Evolutionary conservation across 2,113 vertebrate genomes (phyloP), one percentile per base, ranked within the genome.

Genomic region (Engystomops pustulosus): DNA sequence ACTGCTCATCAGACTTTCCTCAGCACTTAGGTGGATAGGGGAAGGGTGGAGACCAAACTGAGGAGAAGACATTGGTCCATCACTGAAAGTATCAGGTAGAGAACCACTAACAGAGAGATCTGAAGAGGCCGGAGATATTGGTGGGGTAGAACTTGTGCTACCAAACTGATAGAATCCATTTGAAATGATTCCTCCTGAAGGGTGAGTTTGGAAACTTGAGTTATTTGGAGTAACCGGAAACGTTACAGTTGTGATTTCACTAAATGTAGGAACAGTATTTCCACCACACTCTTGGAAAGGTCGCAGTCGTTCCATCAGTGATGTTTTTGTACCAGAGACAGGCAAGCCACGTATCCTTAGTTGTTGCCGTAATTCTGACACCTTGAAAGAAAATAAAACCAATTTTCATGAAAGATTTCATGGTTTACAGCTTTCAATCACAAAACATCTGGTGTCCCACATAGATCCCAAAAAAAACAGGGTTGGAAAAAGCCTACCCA

Each of bases 361-460:
- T 89, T 99, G 97, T 89, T 99, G 98, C 77, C 98, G 93, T 74
- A 99, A 91, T 84, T 99, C 98, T 0, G 98, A 98, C 3, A 99
- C 98, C 98, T 99, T 17, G 1, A 55, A 72, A 72, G 23, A 34
- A 1, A 14, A 9, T 36, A 49, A 51, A 34, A 81, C 7, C 2
- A 49, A 76, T 10, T 32, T n/a, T 32, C 14, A 67, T 67, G 3
- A 67, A 67, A 36, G 32, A 36, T 12, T 3, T 62, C 30, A 32
- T 67, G 30, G 27, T 9, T 14, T 34, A 65, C 1, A 34, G 6
- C 27, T 32, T 62, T 6, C 25, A 20, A 23, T 23, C n/a, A 55
- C 9, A 1, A 15, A 62, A 1, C 3, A 62, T 62, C 30, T 15
- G 23, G 25, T 32, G 60, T 17, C 11, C 27, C 12, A 62, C 14